Conservation (phyloP, 2,888 invertebrate genomes). For the Willowsia nigromaculata region DNA sequence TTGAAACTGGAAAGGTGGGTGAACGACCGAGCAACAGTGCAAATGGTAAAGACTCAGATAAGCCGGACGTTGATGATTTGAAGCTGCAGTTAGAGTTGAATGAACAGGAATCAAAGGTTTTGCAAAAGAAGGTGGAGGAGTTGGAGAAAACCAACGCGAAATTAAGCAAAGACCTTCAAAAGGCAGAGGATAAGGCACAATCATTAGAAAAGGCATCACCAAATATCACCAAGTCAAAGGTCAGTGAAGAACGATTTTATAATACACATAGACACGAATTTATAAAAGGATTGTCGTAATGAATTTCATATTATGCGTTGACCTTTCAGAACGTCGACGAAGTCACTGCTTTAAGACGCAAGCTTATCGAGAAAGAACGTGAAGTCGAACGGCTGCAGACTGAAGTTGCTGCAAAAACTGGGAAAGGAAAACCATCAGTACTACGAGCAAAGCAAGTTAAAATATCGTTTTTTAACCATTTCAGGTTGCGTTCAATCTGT, state of each 20-base stretch:
- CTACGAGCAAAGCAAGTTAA: conserved; percentile 82
- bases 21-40: conserved; percentile 30
- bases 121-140: conserved; percentile 91
- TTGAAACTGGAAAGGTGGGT: conserved; percentile 75
- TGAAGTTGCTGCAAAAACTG: conserved; percentile 82
- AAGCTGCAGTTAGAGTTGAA: conserved; percentile 92
- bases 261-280: too few relatives aligned
- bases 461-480: background rate
- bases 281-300: background rate
- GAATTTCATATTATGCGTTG: background rate
- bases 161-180: conserved; percentile 87
- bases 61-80: conserved; percentile 85
- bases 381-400: conserved; percentile 89
- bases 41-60: conserved; percentile 28
- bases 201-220: conserved; percentile 79
- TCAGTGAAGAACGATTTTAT: too few relatives aligned
- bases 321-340: conserved; percentile 80
- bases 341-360: conserved; percentile 80
- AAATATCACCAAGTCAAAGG: conserved; percentile 78
- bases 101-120: conserved; percentile 92
- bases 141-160: conserved; percentile 89
- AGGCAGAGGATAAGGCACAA: conserved; percentile 87
- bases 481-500: background rate
- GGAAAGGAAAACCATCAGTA: conserved; percentile 50
- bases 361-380: conserved; percentile 88